phyloP scores from a whole-genome alignment of 2,797 vertebrate genomes.

The Cossypha dichroa region DNA sequence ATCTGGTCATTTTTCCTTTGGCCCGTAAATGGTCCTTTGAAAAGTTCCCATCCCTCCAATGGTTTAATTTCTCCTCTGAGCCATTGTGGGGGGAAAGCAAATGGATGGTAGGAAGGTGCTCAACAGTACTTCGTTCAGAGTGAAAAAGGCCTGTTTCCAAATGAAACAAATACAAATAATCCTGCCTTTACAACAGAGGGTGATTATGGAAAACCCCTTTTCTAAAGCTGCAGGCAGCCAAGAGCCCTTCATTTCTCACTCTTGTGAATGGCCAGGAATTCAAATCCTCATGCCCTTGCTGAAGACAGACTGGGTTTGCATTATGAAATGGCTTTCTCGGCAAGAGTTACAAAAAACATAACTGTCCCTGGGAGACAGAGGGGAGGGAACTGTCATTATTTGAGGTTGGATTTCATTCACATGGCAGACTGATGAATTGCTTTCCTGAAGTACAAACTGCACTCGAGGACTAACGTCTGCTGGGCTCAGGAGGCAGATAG shows the following conservation, averaged over 20 bases:
- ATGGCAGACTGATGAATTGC: not conserved
- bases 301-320: not conserved
- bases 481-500: not conserved
- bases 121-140: slow-evolving; percentile 12
- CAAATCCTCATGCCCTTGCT: not conserved
- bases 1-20: slow-evolving; percentile 52
- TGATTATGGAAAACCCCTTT: slow-evolving; percentile 46
- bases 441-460: slow-evolving; percentile 12
- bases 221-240: slow-evolving; percentile 26
- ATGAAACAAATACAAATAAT: slow-evolving; percentile 63
- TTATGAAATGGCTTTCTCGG: not conserved
- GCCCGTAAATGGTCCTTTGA: slow-evolving; percentile 16
- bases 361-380: slow-evolving; percentile 8
- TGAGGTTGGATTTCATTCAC: slow-evolving; percentile 8
- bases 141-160: slow-evolving; percentile 48
- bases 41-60: not conserved
- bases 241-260: slow-evolving; percentile 46
- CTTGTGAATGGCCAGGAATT: not conserved
- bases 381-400: not conserved
- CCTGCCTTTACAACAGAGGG: slow-evolving; percentile 34
- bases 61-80: slow-evolving; percentile 33
- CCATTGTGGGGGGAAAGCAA: not conserved
- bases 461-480: not conserved
- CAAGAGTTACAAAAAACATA: slow-evolving; percentile 33
- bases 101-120: slow-evolving; percentile 31